A percentile compares a stretch with the other conserved stretches of the same genome.
Conservation (phyloP, 2,797 vertebrate species). For the Hippocampus kuda region DNA sequence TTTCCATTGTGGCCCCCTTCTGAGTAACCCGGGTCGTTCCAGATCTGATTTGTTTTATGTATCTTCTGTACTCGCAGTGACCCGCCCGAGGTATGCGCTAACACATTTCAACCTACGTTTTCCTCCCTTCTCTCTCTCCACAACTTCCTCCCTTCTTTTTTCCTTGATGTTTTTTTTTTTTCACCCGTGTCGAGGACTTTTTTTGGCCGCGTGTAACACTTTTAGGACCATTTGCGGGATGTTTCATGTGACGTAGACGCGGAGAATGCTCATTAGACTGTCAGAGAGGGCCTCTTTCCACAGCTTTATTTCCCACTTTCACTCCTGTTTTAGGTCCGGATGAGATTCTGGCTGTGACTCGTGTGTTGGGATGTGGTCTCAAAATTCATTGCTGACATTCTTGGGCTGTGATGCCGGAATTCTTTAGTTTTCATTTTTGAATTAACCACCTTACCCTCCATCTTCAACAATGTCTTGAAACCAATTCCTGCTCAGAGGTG, state of each 20-base stretch:
- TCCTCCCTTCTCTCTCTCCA: constrained; percentile 20
- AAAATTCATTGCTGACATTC: constrained; percentile 67
- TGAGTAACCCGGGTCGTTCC: constrained; percentile 47
- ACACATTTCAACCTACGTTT: constrained; percentile 57
- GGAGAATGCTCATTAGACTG: constrained; percentile 52
- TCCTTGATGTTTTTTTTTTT: constrained; percentile 23
- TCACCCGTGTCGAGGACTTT: constrained; percentile 36
- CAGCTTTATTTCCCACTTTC: constrained; percentile 48
- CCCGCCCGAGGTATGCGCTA: constrained; percentile 58
- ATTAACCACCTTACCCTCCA: constrained; percentile 36
- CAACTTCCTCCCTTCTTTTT: constrained; percentile 16
- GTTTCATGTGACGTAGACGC: constrained; percentile 55
- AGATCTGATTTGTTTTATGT: constrained; percentile 64
- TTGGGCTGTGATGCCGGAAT: constrained; percentile 60
- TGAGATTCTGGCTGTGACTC: constrained; percentile 58
- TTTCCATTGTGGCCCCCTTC: constrained; percentile 38
- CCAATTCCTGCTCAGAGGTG: constrained; percentile 43
- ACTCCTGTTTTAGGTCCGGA: constrained; percentile 58
- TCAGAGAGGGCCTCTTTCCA: constrained; percentile 45
- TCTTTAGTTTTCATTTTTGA: constrained; percentile 24
- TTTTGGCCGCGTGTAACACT: constrained; percentile 51
- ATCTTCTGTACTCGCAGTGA: constrained; percentile 65
- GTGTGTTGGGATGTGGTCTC: constrained; percentile 65
- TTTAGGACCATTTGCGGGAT: constrained; percentile 58
- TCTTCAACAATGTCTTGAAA: constrained; percentile 46